Conservation (phyloP, 2,113 vertebrate species). For the Esox niger region DNA sequence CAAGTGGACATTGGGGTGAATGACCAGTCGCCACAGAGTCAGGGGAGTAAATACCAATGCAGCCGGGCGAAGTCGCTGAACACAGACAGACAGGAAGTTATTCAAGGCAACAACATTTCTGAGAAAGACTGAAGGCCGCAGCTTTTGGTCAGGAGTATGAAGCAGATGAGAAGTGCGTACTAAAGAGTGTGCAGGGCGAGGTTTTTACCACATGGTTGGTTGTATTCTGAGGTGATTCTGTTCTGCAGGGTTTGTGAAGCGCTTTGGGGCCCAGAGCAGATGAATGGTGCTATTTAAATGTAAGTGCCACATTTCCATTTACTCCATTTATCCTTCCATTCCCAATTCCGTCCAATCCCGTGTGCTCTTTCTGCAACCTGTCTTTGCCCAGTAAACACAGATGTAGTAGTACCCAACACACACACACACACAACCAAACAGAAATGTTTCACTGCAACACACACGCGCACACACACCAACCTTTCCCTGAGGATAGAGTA, state of each 20-base stretch:
- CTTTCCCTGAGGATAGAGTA: neutral
- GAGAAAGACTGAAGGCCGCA: conserved; percentile 77
- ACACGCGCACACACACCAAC: conserved; percentile 30
- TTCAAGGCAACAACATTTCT: conserved; percentile 56
- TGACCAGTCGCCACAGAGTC: conserved; percentile 69
- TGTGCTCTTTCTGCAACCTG: conserved; percentile 58
- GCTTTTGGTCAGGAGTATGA: no score
- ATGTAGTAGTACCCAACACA: conserved; percentile 31
- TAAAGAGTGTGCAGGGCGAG: conserved; percentile 37
- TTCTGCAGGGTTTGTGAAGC: conserved; percentile 86
- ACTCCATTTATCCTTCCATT: conserved; percentile 72
- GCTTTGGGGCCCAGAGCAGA: conserved; percentile 84
- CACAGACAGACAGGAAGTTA: conserved; percentile 54
- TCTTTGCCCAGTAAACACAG: conserved; percentile 36
- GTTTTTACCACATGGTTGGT: conserved; percentile 66
- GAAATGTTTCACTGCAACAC: conserved; percentile 8
- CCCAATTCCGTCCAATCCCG: conserved; percentile 48
- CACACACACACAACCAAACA: conserved; percentile 56
- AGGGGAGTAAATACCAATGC: conserved; percentile 68
- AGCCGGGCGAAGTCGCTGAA: conserved; percentile 71
- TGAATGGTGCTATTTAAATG: conserved; percentile 87
- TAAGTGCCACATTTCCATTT: conserved; percentile 80
- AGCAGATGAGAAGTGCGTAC: no score
- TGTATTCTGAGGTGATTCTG: conserved; percentile 83
- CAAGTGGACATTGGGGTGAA: conserved; percentile 36